A percentile compares a stretch with the other conserved stretches of the same genome.
phyloP scores from a whole-genome alignment of 2,113 vertebrate species.

The Gasterosteus aculeatus region DNA sequence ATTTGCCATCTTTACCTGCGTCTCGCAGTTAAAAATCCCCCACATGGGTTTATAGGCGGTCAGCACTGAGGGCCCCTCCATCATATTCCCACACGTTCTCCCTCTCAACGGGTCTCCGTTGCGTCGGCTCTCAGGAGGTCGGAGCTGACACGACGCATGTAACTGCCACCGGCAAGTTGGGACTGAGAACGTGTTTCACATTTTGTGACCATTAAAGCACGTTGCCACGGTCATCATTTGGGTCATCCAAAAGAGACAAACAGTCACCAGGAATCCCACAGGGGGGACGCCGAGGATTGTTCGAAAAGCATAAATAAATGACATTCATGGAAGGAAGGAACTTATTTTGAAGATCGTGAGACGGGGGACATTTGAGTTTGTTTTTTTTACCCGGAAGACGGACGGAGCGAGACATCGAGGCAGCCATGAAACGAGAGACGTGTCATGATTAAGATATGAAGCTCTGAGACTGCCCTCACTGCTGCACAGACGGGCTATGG shows the following conservation, averaged over 20 bases:
- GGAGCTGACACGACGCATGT: no score
- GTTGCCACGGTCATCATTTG: background rate
- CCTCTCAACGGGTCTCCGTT: no score
- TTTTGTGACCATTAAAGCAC: background rate
- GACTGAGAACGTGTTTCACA: background rate
- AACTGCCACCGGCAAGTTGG: no score
- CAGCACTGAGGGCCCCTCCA: no score
- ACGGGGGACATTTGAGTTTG: background rate
- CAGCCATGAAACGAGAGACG: background rate
- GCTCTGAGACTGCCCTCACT: constrained; percentile 62
- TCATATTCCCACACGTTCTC: no score
- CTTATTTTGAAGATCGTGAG: background rate
- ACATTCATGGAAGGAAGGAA: background rate
- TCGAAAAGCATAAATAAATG: no score
- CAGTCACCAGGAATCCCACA: background rate
- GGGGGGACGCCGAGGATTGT: no score
- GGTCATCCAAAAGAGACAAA: background rate
- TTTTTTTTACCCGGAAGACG: constrained; percentile 3
- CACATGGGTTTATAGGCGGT: background rate
- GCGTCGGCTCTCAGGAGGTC: no score
- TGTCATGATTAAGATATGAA: constrained; percentile 72
- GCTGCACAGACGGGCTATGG: constrained; percentile 50
- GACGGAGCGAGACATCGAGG: background rate
- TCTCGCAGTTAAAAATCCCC: background rate
- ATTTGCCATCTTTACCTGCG: background rate